A percentile compares a stretch with the other conserved stretches of the same genome.
Evolutionary conservation across 2,888 invertebrate genomes (phyloP).

Genomic region (Dinocampus coccinellae): DNA sequence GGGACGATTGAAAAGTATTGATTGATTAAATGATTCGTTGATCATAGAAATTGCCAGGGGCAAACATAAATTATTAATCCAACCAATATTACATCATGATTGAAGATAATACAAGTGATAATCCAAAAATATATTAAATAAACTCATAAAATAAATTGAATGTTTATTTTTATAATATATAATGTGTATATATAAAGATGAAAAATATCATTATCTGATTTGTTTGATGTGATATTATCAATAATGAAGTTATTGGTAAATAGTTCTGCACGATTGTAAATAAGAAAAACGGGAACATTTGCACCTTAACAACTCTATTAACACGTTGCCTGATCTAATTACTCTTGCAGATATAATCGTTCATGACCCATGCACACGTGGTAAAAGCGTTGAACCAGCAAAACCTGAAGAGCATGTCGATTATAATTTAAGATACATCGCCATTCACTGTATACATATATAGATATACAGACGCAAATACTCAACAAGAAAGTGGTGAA

Average conservation of each 20-base stretch:
- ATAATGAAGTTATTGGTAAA: neutral
- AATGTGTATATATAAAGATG: neutral
- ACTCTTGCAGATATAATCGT: constrained; percentile 46
- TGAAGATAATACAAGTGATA: neutral
- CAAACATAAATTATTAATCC: constrained; percentile 5
- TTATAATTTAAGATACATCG: constrained; percentile 13
- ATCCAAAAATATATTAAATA: neutral
- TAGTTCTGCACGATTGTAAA: constrained; percentile 6
- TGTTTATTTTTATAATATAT: neutral
- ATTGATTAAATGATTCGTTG: constrained; percentile 31
- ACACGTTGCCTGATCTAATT: constrained; percentile 48
- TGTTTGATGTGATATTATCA: neutral
- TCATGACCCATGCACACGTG: constrained; percentile 13
- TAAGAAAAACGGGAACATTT: constrained; percentile 36
- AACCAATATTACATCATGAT: neutral
- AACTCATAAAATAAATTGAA: constrained; percentile 1
- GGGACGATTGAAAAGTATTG: constrained; percentile 24
- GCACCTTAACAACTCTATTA: constrained; percentile 47
- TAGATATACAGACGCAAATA: neutral
- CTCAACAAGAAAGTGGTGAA: neutral
- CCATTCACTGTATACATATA: neutral
- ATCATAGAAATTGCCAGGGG: constrained; percentile 25
- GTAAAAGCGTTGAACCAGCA: neutral
- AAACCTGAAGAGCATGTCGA: constrained; percentile 19
- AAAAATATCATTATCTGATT: neutral